Base-by-base conservation (phyloP, 2,888 invertebrate genomes). In the Tromatobia lineatoria region DNA sequence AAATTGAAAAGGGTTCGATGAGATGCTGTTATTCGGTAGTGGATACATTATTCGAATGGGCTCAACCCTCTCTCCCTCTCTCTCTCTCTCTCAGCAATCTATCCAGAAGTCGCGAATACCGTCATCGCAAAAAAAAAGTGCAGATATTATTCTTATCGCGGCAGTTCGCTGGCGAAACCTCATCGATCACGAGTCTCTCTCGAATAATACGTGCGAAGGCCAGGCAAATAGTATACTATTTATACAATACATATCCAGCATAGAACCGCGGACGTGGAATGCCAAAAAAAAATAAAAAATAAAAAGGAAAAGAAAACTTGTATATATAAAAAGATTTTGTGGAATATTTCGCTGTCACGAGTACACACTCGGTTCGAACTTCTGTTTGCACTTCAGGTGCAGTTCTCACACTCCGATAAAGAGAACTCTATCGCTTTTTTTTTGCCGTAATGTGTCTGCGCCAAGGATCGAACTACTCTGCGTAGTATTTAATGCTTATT, bases 331-430 rank as follows among this genome's bases (percentile, higher is more conserved):
- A 64, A 64, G 38, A 64, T 64, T 64, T 38, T 20, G 38, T 64
- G 64, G 64, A 64, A 64, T 61, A 38, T 50, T 69, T 70, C 61
- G 38, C 52, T 50, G 34, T n/a, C 66, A 18, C 45, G n/a, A 42
- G 38, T 4, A 38, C 38, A 20, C 42, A 11, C 11, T 38, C 38
- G 18, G n/a, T 38, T 34, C 18, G 54, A 79, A 71, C 73, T 66
- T 84, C 83, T 85, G 76, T 90, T 90, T 89, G 85, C 88, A 86
- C 86, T 89, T 88, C 88, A 89, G 89, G 88, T 89, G 88, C 84
- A 88, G 87, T 89, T 90, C 89, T 89, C 90, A 90, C 88, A 90
- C 80, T 82, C 83, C 67, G 84, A 85, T 85, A 79, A 69, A 74
- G 23, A 2, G n/a, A 59, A 29, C 34, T 29, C 73, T 45, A 61